phyloP scores from a whole-genome alignment of 2,797 vertebrate species.

The Channa striata region DNA sequence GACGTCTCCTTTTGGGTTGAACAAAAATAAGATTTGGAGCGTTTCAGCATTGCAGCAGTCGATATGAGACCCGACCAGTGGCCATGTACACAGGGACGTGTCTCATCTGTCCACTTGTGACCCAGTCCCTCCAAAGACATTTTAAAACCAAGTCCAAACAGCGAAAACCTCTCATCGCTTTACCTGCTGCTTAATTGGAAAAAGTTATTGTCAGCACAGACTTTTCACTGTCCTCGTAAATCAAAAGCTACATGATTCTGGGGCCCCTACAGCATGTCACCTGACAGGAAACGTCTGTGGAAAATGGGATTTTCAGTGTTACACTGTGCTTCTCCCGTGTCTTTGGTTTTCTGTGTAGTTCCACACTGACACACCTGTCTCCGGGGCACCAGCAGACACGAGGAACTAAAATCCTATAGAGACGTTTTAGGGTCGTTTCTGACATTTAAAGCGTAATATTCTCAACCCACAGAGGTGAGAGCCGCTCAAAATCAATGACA shows the following conservation, averaged over 20 bases:
- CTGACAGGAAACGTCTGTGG: neutral
- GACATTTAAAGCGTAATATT: neutral
- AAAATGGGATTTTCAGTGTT: neutral
- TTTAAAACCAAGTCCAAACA: no score
- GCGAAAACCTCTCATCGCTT: neutral
- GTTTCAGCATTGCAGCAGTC: no score
- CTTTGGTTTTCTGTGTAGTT: neutral
- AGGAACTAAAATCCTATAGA: neutral
- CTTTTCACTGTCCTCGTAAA: neutral
- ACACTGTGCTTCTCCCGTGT: neutral
- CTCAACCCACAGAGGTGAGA: neutral
- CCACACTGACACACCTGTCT: neutral
- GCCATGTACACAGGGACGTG: no score
- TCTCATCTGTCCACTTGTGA: no score
- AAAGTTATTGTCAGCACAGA: neutral
- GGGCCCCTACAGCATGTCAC: neutral
- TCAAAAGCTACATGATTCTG: neutral
- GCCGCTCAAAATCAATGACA: neutral
- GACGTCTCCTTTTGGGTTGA: no score
- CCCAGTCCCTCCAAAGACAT: no score
- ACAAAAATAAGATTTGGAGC: no score
- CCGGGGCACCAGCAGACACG: neutral
- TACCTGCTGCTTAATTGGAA: neutral
- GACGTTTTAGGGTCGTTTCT: neutral
- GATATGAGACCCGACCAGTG: no score